Evolutionary conservation across 2,113 vertebrate species (phyloP).

Genomic region (Ceyx cyanopectus): DNA sequence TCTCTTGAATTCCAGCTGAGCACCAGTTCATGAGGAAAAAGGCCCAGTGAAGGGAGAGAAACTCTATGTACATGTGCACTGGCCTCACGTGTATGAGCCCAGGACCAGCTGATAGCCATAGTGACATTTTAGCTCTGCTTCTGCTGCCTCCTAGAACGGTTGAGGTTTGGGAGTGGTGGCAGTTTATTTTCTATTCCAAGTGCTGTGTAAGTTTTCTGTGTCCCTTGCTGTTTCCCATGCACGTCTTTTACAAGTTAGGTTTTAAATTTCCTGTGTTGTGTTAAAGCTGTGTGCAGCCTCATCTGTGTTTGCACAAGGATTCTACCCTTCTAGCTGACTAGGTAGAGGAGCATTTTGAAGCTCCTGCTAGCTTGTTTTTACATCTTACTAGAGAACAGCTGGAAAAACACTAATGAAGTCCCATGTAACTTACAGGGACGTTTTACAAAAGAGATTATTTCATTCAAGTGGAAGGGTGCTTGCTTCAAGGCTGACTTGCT

Average conservation of each 20-base stretch:
- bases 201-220: neutral
- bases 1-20: neutral
- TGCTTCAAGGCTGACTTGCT: neutral
- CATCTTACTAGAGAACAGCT: conserved; percentile 42
- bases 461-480: neutral
- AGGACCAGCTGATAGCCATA: conserved; percentile 11
- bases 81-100: neutral
- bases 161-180: neutral
- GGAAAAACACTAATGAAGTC: conserved; percentile 38
- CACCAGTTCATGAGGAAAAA: neutral
- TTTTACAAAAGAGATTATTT: neutral
- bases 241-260: neutral
- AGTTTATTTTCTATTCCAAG: conserved; percentile 8
- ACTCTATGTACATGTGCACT: neutral
- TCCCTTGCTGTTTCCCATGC: conserved; percentile 22
- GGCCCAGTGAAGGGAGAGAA: neutral
- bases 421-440: conserved; percentile 12
- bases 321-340: conserved; percentile 35
- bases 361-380: conserved; percentile 21
- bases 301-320: conserved; percentile 69
- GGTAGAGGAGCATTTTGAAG: conserved; percentile 37
- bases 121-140: conserved; percentile 52
- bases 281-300: conserved; percentile 37
- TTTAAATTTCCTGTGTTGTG: conserved; percentile 70
- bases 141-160: neutral